A percentile compares a stretch with the other conserved stretches of the same genome.
These are phyloP conservation scores for Columba guinea DNA, from an alignment of 2,797 vertebrate species.

Conservation along the genomic window DNA sequence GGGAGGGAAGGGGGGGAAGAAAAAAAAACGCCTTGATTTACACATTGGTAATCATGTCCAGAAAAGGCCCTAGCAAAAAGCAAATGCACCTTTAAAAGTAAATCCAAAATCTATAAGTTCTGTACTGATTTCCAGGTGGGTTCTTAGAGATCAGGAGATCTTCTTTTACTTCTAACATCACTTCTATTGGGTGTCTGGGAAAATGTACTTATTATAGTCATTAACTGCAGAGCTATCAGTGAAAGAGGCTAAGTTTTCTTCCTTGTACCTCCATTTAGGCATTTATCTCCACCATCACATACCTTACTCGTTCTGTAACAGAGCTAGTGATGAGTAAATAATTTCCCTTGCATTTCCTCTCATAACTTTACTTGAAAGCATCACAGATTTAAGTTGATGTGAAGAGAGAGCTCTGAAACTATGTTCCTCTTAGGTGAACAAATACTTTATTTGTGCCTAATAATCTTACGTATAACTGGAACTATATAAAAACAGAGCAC, in stretches of 20 bases:
- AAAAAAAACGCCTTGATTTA: background rate
- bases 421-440: background rate
- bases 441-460: background rate
- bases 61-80: background rate
- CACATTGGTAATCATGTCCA: background rate
- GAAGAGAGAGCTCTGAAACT: conserved; percentile 32
- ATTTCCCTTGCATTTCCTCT: conserved; percentile 57
- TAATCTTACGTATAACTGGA: background rate
- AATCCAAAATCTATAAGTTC: background rate
- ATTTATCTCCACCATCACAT: conserved; percentile 62
- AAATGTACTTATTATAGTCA: conserved; percentile 54
- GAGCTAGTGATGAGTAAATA: conserved; percentile 26
- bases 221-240: conserved; percentile 47
- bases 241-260: conserved; percentile 44
- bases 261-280: conserved; percentile 53
- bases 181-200: background rate
- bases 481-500: background rate
- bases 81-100: background rate
- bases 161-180: background rate
- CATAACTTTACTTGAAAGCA: conserved; percentile 69
- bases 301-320: conserved; percentile 61
- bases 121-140: background rate
- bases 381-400: conserved; percentile 37
- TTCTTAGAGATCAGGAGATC: background rate
- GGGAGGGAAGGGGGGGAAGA: background rate